These are phyloP conservation scores for Eremobia ochroleuca DNA, from an alignment of 2,888 invertebrate genomes.

Conservation along the genomic window DNA sequence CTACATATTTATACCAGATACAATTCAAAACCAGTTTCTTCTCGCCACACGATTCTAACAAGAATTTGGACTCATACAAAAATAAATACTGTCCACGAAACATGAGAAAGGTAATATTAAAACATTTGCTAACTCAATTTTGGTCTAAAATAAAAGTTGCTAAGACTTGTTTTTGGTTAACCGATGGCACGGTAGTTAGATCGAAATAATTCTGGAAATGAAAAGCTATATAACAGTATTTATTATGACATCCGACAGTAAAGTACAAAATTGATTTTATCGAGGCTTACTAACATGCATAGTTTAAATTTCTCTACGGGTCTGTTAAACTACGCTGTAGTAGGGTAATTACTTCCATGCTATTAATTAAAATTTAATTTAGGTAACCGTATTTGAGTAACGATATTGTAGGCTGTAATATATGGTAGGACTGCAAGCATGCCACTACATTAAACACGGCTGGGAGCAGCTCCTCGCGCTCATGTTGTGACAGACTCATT, in stretches of 20 bases:
- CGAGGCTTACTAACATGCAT: conserved; percentile 81
- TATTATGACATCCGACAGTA: conserved; percentile 89
- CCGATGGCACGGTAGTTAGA: conserved; percentile 76
- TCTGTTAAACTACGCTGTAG: conserved; percentile 72
- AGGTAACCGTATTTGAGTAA: conserved; percentile 72
- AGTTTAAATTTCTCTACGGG: conserved; percentile 80
- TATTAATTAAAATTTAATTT: conserved; percentile 79
- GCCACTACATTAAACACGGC: conserved; percentile 15
- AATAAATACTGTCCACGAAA: conserved; percentile 90
- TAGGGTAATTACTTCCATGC: conserved; percentile 77
- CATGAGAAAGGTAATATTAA: conserved; percentile 86
- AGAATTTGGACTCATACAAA: conserved; percentile 89
- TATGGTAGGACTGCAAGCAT: conserved; percentile 32
- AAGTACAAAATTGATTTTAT: conserved; percentile 89
- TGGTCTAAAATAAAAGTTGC: conserved; percentile 75
- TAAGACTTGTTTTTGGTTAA: conserved; percentile 82
- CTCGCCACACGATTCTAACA: conserved; percentile 87
- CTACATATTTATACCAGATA: conserved; percentile 87
- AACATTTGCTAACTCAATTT: conserved; percentile 79
- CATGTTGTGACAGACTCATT: conserved; percentile 33
- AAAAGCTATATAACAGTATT: conserved; percentile 86
- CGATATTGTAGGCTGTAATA: conserved; percentile 62
- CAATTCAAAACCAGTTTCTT: conserved; percentile 86
- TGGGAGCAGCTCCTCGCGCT: conserved; percentile 13
- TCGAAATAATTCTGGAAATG: conserved; percentile 80